Evolutionary conservation across 2,888 invertebrate species (phyloP).

Genomic region (Tetranychus truncatus): DNA sequence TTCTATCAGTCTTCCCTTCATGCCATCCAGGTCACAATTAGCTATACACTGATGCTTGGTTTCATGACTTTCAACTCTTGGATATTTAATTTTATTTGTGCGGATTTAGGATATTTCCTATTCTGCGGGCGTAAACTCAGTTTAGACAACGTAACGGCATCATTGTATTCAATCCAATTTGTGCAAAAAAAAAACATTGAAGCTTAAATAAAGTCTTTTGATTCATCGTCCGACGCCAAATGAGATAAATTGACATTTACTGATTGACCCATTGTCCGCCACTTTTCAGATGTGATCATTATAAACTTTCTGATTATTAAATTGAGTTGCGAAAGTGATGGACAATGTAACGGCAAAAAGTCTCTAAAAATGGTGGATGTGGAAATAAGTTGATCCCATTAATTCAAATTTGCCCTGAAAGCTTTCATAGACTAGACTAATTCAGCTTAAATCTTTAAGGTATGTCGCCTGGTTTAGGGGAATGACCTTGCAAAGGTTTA

Average conservation of each 20-base stretch:
- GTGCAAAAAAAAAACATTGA: too few relatives aligned
- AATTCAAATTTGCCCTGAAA: not conserved
- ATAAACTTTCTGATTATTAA: too few relatives aligned
- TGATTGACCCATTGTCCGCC: too few relatives aligned
- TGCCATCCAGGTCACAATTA: constrained; percentile 68
- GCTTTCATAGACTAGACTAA: not conserved
- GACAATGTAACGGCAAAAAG: too few relatives aligned
- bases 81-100: constrained; percentile 66
- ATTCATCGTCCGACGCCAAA: not conserved
- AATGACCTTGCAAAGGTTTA: not conserved
- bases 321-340: too few relatives aligned
- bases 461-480: not conserved
- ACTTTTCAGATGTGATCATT: too few relatives aligned
- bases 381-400: not conserved
- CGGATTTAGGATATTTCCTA: constrained; percentile 75
- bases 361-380: too few relatives aligned
- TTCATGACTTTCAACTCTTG: constrained; percentile 94
- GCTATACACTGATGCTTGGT: constrained; percentile 83
- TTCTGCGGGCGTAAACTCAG: constrained; percentile 72
- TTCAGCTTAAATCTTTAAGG: not conserved
- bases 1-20: constrained; percentile 69
- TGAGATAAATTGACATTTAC: too few relatives aligned
- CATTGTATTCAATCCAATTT: constrained; percentile 23
- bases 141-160: constrained; percentile 24
- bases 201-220: too few relatives aligned